Conservation (phyloP, 2,113 vertebrate species). For the Ploceus nigricollis region DNA sequence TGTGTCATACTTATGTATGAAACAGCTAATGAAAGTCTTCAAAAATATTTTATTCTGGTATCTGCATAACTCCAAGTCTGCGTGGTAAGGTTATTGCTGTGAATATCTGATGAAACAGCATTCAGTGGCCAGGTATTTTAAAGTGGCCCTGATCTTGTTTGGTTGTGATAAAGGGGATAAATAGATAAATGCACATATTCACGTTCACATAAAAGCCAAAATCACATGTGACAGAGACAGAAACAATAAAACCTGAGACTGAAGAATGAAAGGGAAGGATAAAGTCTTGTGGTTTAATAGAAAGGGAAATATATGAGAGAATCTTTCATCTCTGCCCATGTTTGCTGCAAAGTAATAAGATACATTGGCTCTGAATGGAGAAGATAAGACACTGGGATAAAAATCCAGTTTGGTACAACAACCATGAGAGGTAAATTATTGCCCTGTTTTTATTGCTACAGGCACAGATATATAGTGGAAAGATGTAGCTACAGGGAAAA, state of each 20-base stretch:
- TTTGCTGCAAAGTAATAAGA: constrained; percentile 68
- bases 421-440: constrained; percentile 44
- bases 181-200: constrained; percentile 54
- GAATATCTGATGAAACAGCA: constrained; percentile 59
- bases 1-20: background rate
- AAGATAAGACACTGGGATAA: constrained; percentile 66
- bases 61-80: background rate
- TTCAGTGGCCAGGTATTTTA: constrained; percentile 49
- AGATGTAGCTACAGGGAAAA: background rate
- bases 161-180: constrained; percentile 68
- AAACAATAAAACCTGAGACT: constrained; percentile 68
- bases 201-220: constrained; percentile 31
- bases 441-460: constrained; percentile 37
- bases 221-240: constrained; percentile 60
- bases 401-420: constrained; percentile 37
- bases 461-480: background rate
- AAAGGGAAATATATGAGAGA: constrained; percentile 63
- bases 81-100: constrained; percentile 46
- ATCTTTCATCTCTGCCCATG: constrained; percentile 70
- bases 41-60: background rate
- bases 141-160: constrained; percentile 60
- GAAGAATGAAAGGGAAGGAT: constrained; percentile 57
- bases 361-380: constrained; percentile 58
- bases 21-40: background rate
- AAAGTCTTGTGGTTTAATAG: constrained; percentile 66